Base-by-base conservation (phyloP, 2,888 invertebrate genomes). In the Pammene fasciana region DNA sequence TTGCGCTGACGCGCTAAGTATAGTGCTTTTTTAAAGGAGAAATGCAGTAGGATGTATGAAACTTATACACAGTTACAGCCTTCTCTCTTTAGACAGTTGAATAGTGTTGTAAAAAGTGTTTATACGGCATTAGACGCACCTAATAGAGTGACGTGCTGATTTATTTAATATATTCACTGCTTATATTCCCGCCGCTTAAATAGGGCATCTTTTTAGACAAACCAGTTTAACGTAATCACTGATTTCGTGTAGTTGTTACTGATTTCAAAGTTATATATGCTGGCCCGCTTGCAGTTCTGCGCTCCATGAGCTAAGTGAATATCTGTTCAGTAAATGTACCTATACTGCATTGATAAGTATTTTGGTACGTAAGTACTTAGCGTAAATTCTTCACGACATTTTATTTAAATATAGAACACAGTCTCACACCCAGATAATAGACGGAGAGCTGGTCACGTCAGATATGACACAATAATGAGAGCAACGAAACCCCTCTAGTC, bases 91-190 rank as follows among this genome's bases (percentile, higher is more conserved):
- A 13, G 9, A 41, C 41, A 18, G 61, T 16, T 48, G 61, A 61
- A 61, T 48, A 61, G 48, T 56, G 62, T 46, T 36, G 56, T 41
- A 68, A 68, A 68, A 68, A 68, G 26, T 2, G 56, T 62, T 62
- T 26, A 67, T 61, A 46, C 13, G 38, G 50, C 56, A 68, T 56
- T 68, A 16, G 41, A 16, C 48, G 48, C 55, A 13, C 52, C 56
- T 64, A 11, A 56, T 16, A 50, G 34, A 46, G 46, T 26, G 43
- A 14, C n/a, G 50, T 41, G 61, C 55, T 61, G 54, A 26, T 26
- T 26, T 26, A 67, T 68, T 68, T 56, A 9, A 26, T 48, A 9
- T 9, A 14, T 13, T 52, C 18, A 5, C 61, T 41, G 6, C 50
- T 18, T 10, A 50, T 18, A 50, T 50, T 50, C 11, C 16, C n/a